A percentile compares a stretch with the other conserved stretches of the same genome.
Conservation (phyloP, 2,888 invertebrate genomes). For the Mylabris sibirica region DNA sequence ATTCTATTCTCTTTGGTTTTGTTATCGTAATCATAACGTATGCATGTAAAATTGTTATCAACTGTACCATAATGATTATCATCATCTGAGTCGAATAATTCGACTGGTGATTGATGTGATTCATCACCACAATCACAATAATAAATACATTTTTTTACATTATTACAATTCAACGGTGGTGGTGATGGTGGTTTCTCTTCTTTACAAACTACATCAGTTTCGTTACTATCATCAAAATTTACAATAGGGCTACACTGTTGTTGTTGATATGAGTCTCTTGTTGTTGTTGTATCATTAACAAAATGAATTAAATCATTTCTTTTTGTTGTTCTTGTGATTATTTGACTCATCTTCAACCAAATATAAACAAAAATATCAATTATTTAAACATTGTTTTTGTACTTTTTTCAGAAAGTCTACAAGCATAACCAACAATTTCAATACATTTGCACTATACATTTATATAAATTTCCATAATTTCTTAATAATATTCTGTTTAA, state of each 20-base stretch:
- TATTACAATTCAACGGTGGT: neutral
- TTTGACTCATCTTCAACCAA: neutral
- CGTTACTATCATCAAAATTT: neutral
- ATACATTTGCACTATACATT: neutral
- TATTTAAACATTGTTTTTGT: neutral
- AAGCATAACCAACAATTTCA: neutral
- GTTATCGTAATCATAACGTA: conserved; percentile 12
- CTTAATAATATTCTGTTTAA: neutral
- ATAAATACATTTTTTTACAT: neutral
- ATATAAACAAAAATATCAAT: neutral
- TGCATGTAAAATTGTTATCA: neutral
- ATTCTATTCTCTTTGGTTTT: neutral
- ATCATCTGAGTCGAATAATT: neutral
- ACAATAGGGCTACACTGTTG: neutral
- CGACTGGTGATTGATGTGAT: neutral
- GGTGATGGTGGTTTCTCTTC: neutral
- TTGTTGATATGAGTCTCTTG: neutral
- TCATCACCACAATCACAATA: conserved; percentile 5
- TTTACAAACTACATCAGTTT: neutral
- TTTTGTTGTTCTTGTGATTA: neutral
- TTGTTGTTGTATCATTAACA: neutral
- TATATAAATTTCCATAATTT: neutral
- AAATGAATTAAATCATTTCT: neutral
- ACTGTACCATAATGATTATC: neutral
- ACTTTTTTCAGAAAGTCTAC: neutral